Evolutionary conservation across 1,140 invertebrate species (phyloP), one percentile per base, ranked within the genome.

Genomic region (Mactra quadrangularis): DNA sequence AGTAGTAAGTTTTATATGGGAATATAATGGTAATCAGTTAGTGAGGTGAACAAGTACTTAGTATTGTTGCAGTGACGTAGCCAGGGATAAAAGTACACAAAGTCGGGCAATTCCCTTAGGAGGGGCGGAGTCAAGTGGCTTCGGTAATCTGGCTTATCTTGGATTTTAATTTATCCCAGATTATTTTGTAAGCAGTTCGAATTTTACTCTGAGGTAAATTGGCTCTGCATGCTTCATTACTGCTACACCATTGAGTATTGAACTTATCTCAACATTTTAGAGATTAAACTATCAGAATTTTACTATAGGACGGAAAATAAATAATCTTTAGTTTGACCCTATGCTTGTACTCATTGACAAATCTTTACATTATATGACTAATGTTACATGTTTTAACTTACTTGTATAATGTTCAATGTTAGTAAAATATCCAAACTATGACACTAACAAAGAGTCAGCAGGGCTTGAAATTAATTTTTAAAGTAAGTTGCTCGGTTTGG

Each of bases 241-340:
- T 22, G 6, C 27, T 22, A 45, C 15, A 41, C n/a, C n/a, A n/a
- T n/a, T n/a, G n/a, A n/a, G n/a, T 41, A 7, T 41, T 22, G 0
- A 50, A 25, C 47, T 68, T 68, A 68, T 68, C 64, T 52, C 31
- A n/a, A 1, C 29, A n/a, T n/a, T n/a, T 50, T 47, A 19, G 11
- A 31, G 41, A 68, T 50, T 68, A 68, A 68, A 15, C 41, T 31
- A 68, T 47, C 64, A 50, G 27, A n/a, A 68, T 45, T 64, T 64
- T 41, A 52, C 25, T 68, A 38, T 27, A 31, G 1, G n/a, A 25
- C 19, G 6, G 64, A 41, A 68, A 68, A 68, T 68, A 68, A 68
- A 68, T 68, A 38, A 50, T 38, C 41, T 41, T n/a, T n/a, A 25
- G 41, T 25, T 22, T 68, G 41, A 68, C 64, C 64, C 1, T 38